phyloP scores from a whole-genome alignment of 2,888 invertebrate genomes.

The Protodeltote pygarga region DNA sequence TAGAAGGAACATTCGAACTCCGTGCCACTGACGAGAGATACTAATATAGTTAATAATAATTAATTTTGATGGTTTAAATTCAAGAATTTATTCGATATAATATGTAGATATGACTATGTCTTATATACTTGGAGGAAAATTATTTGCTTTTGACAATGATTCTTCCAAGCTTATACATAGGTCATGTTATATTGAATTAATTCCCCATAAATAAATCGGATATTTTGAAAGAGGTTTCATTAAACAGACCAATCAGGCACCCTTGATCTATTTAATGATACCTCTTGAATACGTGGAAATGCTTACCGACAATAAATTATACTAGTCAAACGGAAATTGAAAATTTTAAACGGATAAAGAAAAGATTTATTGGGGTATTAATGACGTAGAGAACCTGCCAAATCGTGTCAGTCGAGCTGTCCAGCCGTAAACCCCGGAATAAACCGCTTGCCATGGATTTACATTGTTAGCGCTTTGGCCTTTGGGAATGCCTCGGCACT shows the following conservation, averaged over 20 bases:
- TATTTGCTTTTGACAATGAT: too few species aligned
- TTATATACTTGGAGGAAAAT: too few species aligned
- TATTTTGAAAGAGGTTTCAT: neutral
- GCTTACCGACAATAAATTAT: conserved; percentile 5
- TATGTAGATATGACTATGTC: too few species aligned
- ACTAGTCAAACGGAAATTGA: conserved; percentile 9
- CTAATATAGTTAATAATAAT: too few species aligned
- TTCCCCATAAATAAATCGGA: neutral
- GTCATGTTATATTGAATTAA: conserved; percentile 1
- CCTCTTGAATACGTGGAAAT: too few species aligned
- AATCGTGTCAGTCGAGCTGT: conserved; percentile 19
- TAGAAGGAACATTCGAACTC: too few species aligned
- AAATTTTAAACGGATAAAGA: conserved; percentile 4
- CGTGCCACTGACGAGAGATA: too few species aligned
- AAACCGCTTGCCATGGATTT: conserved; percentile 8
- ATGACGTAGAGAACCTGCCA: conserved; percentile 13
- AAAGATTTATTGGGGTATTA: conserved; percentile 10
- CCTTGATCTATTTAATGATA: too few species aligned
- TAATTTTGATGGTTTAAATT: too few species aligned
- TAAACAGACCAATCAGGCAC: too few species aligned
- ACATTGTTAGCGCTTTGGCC: conserved; percentile 26
- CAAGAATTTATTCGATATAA: too few species aligned
- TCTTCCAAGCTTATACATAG: too few species aligned
- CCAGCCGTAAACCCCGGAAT: conserved; percentile 20
- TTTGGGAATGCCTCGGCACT: conserved; percentile 16